A percentile compares a stretch with the other conserved stretches of the same genome.
These are phyloP conservation scores for Triplophysa yarkandensis DNA, from an alignment of 2,797 vertebrate species.

Conservation along the genomic window DNA sequence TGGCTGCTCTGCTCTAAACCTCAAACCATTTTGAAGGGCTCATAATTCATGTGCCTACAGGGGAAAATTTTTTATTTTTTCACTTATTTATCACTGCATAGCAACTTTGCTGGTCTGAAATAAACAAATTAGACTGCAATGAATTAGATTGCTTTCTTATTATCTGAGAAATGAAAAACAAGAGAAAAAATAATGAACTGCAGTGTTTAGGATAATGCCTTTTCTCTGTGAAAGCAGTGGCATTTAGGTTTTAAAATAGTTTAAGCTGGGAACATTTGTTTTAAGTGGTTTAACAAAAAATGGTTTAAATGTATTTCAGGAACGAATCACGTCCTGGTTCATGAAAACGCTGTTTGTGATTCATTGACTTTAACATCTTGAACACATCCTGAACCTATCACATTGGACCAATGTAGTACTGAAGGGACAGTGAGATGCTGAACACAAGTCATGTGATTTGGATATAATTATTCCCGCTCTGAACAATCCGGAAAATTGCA, in stretches of 20 bases:
- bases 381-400: not conserved
- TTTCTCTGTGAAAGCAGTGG: not conserved
- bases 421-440: slow-evolving; percentile 22
- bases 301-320: not conserved
- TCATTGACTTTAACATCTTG: not conserved
- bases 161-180: slow-evolving; percentile 13
- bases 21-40: slow-evolving; percentile 52
- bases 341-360: not conserved
- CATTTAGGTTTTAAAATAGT: slow-evolving; percentile 2
- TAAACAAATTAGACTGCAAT: slow-evolving; percentile 36
- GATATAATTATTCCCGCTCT: slow-evolving; percentile 44
- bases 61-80: not conserved
- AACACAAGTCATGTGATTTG: slow-evolving; percentile 15
- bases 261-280: not conserved
- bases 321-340: too few relatives aligned
- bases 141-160: slow-evolving; percentile 18
- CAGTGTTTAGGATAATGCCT: not conserved
- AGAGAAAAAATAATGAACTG: not conserved
- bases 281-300: too few relatives aligned
- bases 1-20: slow-evolving; percentile 27
- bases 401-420: slow-evolving; percentile 8
- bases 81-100: slow-evolving; percentile 21
- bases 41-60: slow-evolving; percentile 29
- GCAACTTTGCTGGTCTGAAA: slow-evolving; percentile 14
- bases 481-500: slow-evolving; percentile 53